A percentile compares a stretch with the other conserved stretches of the same genome.
phyloP scores from a whole-genome alignment of 2,797 vertebrate species.

The Gymnothorax javanicus region DNA sequence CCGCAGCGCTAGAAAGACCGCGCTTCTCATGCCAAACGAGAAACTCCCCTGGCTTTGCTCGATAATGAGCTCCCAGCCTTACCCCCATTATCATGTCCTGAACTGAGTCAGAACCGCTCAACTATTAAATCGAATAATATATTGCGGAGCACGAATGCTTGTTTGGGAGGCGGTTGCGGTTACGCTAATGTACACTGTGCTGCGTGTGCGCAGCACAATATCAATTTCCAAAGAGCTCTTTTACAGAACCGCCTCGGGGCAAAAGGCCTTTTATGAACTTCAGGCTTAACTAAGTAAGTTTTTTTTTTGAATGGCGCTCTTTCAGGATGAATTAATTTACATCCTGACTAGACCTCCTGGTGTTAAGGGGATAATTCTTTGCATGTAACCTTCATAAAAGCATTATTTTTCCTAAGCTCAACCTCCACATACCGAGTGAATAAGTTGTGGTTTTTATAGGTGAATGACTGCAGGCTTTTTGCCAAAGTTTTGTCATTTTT shows the following conservation, averaged over 20 bases:
- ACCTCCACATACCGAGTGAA: neutral
- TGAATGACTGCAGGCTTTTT: neutral
- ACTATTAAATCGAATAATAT: slow-evolving; percentile 14
- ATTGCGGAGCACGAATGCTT: neutral
- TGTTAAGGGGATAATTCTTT: neutral
- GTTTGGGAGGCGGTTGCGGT: slow-evolving; percentile 10
- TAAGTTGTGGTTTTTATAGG: neutral
- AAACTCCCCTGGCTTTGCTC: neutral
- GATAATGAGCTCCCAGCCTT: slow-evolving; percentile 21
- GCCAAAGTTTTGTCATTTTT: neutral
- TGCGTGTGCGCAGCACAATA: slow-evolving; percentile 4
- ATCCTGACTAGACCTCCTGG: slow-evolving; percentile 4
- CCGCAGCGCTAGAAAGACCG: neutral
- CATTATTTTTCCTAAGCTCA: neutral
- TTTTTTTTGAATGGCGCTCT: neutral
- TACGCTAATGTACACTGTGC: slow-evolving; percentile 17
- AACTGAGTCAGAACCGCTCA: slow-evolving; percentile 1
- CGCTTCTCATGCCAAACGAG: neutral
- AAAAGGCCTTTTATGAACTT: slow-evolving; percentile 2
- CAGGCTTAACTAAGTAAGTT: slow-evolving; percentile 10
- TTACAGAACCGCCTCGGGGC: neutral
- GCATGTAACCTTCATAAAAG: neutral
- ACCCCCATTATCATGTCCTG: slow-evolving; percentile 16
- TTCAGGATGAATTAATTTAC: slow-evolving; percentile 12
- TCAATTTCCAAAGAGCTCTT: slow-evolving; percentile 20